phyloP scores from a whole-genome alignment of 1,140 invertebrate genomes.

The Lamellibrachia luymesi region DNA sequence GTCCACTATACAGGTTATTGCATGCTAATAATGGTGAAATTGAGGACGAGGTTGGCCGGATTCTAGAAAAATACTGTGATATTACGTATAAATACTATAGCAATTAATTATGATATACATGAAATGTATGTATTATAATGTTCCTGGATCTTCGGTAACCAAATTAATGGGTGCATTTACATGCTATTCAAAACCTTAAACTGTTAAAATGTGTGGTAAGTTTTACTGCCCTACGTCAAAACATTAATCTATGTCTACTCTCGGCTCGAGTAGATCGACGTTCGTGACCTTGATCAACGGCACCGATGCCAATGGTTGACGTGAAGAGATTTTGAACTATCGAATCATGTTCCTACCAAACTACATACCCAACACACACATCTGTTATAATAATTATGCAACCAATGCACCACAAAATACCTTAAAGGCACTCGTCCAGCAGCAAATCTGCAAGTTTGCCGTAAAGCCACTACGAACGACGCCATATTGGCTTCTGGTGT shows the following conservation, averaged over 20 bases:
- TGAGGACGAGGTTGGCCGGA: too few species aligned
- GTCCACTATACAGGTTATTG: too few species aligned
- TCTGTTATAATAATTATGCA: not conserved
- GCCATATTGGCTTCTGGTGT: not conserved
- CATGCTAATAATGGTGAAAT: too few species aligned
- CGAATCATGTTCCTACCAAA: not conserved
- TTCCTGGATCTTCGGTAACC: too few species aligned
- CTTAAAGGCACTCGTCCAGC: not conserved
- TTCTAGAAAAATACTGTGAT: too few species aligned
- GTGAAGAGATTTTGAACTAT: not conserved
- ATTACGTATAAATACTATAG: too few species aligned
- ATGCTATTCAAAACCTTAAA: not conserved
- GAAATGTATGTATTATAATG: too few species aligned
- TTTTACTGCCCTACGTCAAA: not conserved
- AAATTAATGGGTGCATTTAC: not conserved
- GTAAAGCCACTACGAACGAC: not conserved
- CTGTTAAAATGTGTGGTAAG: not conserved
- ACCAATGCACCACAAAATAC: not conserved
- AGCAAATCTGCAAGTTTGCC: conserved; percentile 4
- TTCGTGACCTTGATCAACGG: not conserved
- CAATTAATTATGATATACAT: too few species aligned
- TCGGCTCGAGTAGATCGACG: not conserved
- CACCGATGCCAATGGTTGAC: not conserved
- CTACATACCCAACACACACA: not conserved
- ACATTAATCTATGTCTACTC: not conserved